Conservation (phyloP, 1,140 invertebrate species). For the Meloidogyne floridensis region DNA sequence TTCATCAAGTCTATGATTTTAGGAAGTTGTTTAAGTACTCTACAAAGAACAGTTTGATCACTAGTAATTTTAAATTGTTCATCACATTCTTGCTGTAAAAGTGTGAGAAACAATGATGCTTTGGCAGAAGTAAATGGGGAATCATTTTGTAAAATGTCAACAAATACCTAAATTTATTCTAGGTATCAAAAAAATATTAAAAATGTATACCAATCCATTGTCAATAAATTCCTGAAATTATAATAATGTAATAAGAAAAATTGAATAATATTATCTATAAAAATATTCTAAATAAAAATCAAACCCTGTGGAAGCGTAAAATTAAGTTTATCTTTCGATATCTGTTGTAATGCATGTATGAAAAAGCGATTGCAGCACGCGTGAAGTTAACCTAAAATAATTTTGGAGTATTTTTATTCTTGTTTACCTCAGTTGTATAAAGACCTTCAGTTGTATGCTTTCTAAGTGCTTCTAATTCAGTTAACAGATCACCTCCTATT, state of each 20-base stretch:
- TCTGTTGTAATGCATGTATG: conserved; percentile 38
- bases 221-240: conserved; percentile 40
- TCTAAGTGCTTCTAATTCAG: conserved; percentile 40
- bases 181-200: background rate
- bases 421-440: conserved; percentile 43
- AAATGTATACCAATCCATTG: conserved; percentile 37
- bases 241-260: background rate
- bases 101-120: conserved; percentile 37
- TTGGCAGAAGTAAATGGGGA: conserved; percentile 41
- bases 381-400: conserved; percentile 46
- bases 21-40: conserved; percentile 40
- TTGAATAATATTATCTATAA: no score
- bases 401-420: background rate
- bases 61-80: conserved; percentile 36
- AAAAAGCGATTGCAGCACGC: conserved; percentile 47
- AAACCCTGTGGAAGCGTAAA: conserved; percentile 39
- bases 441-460: conserved; percentile 41
- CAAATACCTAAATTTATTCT: conserved; percentile 31
- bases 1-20: conserved; percentile 34
- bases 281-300: background rate
- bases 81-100: conserved; percentile 35
- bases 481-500: conserved; percentile 40
- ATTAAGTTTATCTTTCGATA: conserved; percentile 39
- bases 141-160: conserved; percentile 43
- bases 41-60: conserved; percentile 34